Conservation (phyloP, 2,888 invertebrate species). For the Heliconius ethilla region DNA sequence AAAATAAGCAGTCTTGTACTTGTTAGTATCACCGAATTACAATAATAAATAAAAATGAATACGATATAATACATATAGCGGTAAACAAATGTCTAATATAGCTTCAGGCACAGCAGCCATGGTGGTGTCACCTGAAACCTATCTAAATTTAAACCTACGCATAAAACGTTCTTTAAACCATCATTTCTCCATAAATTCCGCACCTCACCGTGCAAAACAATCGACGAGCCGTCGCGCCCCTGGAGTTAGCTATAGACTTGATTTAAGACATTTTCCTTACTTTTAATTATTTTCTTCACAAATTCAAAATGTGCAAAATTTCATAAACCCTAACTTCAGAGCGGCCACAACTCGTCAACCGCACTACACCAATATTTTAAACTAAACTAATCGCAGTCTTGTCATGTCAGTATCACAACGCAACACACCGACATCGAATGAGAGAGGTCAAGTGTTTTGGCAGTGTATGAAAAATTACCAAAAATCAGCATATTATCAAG, state of each 20-base stretch:
- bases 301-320: neutral
- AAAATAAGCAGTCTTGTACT: slow-evolving; percentile 15
- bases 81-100: slow-evolving; percentile 1
- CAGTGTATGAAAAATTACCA: slow-evolving; percentile 63
- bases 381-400: slow-evolving; percentile 54
- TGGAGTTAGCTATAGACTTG: too few relatives aligned
- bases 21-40: slow-evolving; percentile 16
- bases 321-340: neutral
- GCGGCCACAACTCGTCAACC: neutral
- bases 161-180: neutral
- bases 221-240: neutral
- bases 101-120: neutral
- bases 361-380: slow-evolving; percentile 56
- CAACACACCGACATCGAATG: slow-evolving; percentile 60
- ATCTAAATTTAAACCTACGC: slow-evolving; percentile 1
- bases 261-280: neutral
- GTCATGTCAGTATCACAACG: slow-evolving; percentile 68
- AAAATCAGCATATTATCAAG: slow-evolving; percentile 65
- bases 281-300: neutral
- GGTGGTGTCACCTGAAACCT: neutral
- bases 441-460: slow-evolving; percentile 62
- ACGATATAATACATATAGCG: slow-evolving; percentile 20
- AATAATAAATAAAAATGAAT: slow-evolving; percentile 23
- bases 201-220: neutral
- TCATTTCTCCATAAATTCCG: neutral